Percentiles rank a stretch among this genome's conserved stretches.
phyloP scores from a whole-genome alignment of 2,888 invertebrate genomes.

The Papilio protenor region DNA sequence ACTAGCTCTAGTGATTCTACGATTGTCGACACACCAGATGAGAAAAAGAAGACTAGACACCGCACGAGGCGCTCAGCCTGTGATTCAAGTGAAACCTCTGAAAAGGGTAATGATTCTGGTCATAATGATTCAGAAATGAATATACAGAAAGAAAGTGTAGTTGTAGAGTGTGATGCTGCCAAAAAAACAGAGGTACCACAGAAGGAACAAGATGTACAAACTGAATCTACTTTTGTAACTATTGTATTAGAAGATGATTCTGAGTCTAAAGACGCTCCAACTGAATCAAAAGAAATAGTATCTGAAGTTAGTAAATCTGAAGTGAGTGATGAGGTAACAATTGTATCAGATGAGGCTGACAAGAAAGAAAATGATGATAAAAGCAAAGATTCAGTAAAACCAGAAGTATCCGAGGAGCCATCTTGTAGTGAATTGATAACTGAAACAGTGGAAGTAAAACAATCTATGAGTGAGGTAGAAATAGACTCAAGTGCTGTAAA shows the following conservation, averaged over 20 bases:
- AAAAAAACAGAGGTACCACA: conserved; percentile 51
- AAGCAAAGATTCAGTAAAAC: not conserved
- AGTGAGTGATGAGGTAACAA: not conserved
- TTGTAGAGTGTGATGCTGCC: conserved; percentile 52
- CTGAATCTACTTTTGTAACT: not conserved
- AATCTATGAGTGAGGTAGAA: not conserved
- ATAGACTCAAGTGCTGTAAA: conserved; percentile 2
- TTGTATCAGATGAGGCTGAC: not conserved
- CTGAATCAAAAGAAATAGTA: conserved; percentile 41
- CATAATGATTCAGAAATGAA: conserved; percentile 59
- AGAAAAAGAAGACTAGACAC: conserved; percentile 75
- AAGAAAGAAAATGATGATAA: not conserved
- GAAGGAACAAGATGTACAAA: conserved; percentile 45
- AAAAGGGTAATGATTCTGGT: conserved; percentile 68
- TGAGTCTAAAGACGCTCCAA: conserved; percentile 36
- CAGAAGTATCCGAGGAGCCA: not conserved
- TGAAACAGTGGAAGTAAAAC: conserved; percentile 2
- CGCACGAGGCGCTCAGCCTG: conserved; percentile 67
- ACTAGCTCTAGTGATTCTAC: conserved; percentile 80
- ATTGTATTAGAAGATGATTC: conserved; percentile 3
- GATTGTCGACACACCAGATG: conserved; percentile 74
- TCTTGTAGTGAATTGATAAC: not conserved
- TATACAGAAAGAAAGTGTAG: conserved; percentile 30
- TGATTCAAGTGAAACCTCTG: conserved; percentile 68
- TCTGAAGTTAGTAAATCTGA: conserved; percentile 36